These are phyloP conservation scores for Lycia hirtaria DNA, from an alignment of 2,888 invertebrate genomes.

Conservation along the genomic window DNA sequence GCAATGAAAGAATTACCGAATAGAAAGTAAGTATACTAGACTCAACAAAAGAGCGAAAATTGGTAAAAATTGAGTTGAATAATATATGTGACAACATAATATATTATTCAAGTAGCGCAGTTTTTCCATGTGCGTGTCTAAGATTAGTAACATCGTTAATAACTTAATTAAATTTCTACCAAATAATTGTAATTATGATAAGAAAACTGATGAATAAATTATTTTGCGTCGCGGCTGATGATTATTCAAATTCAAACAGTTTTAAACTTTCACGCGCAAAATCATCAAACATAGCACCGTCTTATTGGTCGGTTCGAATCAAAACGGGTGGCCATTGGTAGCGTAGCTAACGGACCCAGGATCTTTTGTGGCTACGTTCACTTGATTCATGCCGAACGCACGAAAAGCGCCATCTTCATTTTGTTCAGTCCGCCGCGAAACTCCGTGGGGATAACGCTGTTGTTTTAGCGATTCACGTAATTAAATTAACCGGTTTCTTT, in stretches of 20 bases:
- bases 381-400: conserved; percentile 63
- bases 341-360: conserved; percentile 62
- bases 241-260: conserved; percentile 29
- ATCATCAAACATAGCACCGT: conserved; percentile 42
- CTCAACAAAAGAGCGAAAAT: no score
- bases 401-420: conserved; percentile 73
- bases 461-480: conserved; percentile 47
- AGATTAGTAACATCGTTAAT: conserved; percentile 45
- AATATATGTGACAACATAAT: neutral
- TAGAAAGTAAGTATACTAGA: no score
- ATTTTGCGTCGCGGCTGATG: conserved; percentile 40
- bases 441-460: conserved; percentile 67
- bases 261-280: conserved; percentile 74
- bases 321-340: conserved; percentile 58
- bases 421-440: conserved; percentile 79
- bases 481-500: conserved; percentile 57
- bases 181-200: conserved; percentile 39
- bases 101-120: conserved; percentile 13
- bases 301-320: conserved; percentile 55
- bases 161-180: conserved; percentile 45
- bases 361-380: conserved; percentile 67
- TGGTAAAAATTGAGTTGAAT: neutral
- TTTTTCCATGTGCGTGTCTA: conserved; percentile 4
- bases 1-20: no score
- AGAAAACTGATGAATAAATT: conserved; percentile 51